phyloP scores from a whole-genome alignment of 2,888 invertebrate genomes.

The Calameuta idolon region DNA sequence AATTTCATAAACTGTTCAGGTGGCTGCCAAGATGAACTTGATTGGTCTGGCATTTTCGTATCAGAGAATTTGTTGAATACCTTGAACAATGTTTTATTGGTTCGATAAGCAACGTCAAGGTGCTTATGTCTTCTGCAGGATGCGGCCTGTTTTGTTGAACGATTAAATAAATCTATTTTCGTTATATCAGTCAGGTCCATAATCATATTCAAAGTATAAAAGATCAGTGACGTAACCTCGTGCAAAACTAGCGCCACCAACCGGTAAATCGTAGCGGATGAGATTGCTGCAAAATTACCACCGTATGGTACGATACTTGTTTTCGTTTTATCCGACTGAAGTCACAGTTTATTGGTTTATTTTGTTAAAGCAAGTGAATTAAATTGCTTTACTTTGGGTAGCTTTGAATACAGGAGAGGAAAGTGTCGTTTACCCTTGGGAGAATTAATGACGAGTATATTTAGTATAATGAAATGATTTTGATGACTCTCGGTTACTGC shows the following conservation, averaged over 20 bases:
- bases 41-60: neutral
- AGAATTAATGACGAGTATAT: neutral
- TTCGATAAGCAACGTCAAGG: neutral
- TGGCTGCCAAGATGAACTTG: neutral
- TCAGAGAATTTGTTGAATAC: neutral
- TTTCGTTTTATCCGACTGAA: neutral
- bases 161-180: neutral
- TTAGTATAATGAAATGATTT: constrained; percentile 1
- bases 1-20: neutral
- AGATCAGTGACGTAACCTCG: neutral
- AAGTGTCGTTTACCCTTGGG: neutral
- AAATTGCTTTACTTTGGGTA: neutral
- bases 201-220: neutral
- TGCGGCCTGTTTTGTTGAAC: neutral
- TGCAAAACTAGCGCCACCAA: neutral
- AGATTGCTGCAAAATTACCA: neutral
- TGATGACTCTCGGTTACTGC: neutral
- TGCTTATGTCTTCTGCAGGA: neutral
- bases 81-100: neutral
- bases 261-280: neutral
- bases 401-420: neutral
- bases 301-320: neutral
- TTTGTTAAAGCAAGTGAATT: neutral
- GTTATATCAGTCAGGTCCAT: neutral
- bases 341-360: neutral